Evolutionary conservation across 2,797 vertebrate genomes (phyloP).

Genomic region (Phoebastria nigripes): DNA sequence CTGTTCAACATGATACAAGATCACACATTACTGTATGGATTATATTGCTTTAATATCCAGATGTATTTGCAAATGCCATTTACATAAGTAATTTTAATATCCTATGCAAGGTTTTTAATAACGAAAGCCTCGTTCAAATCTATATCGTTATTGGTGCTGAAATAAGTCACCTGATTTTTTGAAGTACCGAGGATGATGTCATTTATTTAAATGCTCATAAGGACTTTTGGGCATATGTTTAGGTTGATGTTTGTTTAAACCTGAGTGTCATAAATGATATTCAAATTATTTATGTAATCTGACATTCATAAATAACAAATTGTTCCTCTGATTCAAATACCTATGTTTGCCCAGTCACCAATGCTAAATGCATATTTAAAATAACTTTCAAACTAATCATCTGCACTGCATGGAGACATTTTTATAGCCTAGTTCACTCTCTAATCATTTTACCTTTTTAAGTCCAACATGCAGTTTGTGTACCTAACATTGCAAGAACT

Average conservation of each 20-base stretch:
- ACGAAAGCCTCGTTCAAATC: neutral
- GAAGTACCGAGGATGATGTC: neutral
- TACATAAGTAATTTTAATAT: neutral
- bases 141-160: neutral
- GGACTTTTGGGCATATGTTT: neutral
- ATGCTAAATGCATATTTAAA: neutral
- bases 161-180: conserved; percentile 8
- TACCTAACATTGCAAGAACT: neutral
- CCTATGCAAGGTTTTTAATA: neutral
- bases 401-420: neutral
- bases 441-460: neutral
- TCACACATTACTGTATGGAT: neutral
- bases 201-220: neutral
- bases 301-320: neutral
- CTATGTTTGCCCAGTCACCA: neutral
- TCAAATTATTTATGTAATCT: neutral
- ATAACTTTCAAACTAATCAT: neutral
- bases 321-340: neutral
- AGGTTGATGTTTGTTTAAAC: neutral
- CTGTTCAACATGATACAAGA: neutral
- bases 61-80: neutral
- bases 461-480: neutral
- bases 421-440: neutral
- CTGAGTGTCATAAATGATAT: neutral
- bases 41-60: neutral